Conservation (phyloP, 2,888 invertebrate species). For the Oxytorus armatus region DNA sequence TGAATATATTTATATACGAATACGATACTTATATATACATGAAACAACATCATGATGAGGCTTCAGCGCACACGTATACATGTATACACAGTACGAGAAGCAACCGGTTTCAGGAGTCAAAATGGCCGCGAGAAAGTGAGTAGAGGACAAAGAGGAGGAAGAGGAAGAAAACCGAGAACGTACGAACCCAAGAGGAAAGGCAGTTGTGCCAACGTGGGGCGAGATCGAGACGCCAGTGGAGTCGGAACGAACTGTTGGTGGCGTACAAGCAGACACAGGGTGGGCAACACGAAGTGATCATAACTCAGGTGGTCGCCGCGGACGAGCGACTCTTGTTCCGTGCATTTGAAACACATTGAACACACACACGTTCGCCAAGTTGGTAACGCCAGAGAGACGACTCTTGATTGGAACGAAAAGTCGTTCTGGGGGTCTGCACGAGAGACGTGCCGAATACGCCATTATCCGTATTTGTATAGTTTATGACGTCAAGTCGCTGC, state of each 20-base stretch:
- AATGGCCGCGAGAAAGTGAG: slow-evolving; percentile 73
- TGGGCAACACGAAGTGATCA: slow-evolving; percentile 79
- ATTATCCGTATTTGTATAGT: no score
- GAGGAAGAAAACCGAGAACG: slow-evolving; percentile 24
- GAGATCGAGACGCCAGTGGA: slow-evolving; percentile 56
- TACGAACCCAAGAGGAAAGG: slow-evolving; percentile 21
- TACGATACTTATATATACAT: slow-evolving; percentile 5
- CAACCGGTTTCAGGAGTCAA: slow-evolving; percentile 77
- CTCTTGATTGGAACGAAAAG: neutral
- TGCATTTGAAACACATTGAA: slow-evolving; percentile 78
- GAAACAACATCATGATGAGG: slow-evolving; percentile 38
- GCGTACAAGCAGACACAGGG: slow-evolving; percentile 72
- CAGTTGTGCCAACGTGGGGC: slow-evolving; percentile 68
- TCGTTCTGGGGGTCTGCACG: neutral
- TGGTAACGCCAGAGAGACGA: slow-evolving; percentile 15
- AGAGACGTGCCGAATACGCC: neutral
- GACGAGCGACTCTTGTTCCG: slow-evolving; percentile 81
- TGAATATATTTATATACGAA: slow-evolving; percentile 28
- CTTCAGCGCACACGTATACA: slow-evolving; percentile 24
- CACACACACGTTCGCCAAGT: slow-evolving; percentile 76
- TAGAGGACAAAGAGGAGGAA: slow-evolving; percentile 35
- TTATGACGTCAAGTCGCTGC: no score
- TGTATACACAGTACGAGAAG: slow-evolving; percentile 19
- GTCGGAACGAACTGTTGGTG: slow-evolving; percentile 54
- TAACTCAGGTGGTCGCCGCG: slow-evolving; percentile 80